Evolutionary conservation across 2,113 vertebrate species (phyloP).

Genomic region (Heterochromis multidens): DNA sequence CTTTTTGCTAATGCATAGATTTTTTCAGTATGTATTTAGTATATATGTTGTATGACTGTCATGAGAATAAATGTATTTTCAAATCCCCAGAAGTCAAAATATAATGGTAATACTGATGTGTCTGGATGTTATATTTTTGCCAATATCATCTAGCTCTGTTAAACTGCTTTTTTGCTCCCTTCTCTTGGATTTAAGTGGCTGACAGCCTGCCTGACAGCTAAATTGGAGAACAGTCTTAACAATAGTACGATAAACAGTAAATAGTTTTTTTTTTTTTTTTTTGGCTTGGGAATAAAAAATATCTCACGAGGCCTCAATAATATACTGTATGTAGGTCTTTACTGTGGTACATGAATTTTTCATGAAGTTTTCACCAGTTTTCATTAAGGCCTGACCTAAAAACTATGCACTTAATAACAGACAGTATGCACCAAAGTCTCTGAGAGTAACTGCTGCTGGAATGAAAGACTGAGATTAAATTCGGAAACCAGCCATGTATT

Average conservation of each 20-base stretch:
- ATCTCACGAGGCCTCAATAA: constrained; percentile 48
- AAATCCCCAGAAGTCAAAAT: not conserved
- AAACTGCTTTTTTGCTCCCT: not conserved
- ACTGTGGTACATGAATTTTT: constrained; percentile 42
- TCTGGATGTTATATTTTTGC: not conserved
- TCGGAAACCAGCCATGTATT: not conserved
- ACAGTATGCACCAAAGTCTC: not conserved
- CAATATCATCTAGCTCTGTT: not conserved
- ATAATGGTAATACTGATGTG: not conserved
- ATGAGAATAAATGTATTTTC: not conserved
- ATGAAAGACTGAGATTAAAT: not conserved
- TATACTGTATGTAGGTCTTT: constrained; percentile 29
- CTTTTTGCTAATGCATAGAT: not conserved
- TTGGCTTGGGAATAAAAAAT: constrained; percentile 28
- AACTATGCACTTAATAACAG: not conserved
- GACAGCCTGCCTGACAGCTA: not conserved
- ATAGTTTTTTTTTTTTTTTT: not conserved
- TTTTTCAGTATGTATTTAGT: not conserved
- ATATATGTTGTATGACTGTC: not conserved
- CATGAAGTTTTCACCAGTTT: constrained; percentile 19
- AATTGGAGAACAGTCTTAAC: not conserved
- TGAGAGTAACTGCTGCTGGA: not conserved
- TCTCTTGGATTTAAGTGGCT: not conserved
- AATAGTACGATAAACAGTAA: not conserved
- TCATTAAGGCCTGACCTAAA: not conserved